phyloP scores from a whole-genome alignment of 2,888 invertebrate species.

The Microctonus aethiopoides region DNA sequence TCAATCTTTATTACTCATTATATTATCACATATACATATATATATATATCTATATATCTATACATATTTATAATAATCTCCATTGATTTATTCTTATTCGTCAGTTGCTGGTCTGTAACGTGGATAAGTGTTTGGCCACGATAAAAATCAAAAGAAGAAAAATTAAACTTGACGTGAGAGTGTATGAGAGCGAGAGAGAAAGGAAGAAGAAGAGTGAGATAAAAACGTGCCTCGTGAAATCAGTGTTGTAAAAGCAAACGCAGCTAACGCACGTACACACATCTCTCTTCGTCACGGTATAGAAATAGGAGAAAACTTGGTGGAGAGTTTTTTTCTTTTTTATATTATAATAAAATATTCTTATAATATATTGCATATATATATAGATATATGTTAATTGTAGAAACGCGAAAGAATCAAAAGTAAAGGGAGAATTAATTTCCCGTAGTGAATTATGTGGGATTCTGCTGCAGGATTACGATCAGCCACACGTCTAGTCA shows the following conservation, averaged over 20 bases:
- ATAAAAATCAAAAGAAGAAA: constrained; percentile 3
- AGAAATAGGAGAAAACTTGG: constrained; percentile 15
- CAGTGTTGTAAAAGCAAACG: constrained; percentile 20
- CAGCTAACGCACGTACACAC: constrained; percentile 8
- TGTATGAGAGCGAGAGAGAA: neutral
- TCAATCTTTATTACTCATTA: too few species aligned
- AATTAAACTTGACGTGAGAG: constrained; percentile 13
- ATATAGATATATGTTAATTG: neutral
- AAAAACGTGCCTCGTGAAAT: constrained; percentile 27
- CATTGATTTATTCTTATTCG: constrained; percentile 2
- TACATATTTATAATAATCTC: neutral
- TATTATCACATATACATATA: neutral
- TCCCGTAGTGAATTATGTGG: constrained; percentile 64
- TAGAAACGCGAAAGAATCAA: constrained; percentile 9
- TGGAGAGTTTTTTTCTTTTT: neutral
- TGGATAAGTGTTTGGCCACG: neutral
- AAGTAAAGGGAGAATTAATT: constrained; percentile 25
- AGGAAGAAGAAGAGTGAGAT: constrained; percentile 2
- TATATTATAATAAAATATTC: too few species aligned
- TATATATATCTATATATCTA: neutral
- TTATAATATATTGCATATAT: too few species aligned
- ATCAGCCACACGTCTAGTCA: constrained; percentile 67
- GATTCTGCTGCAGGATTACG: constrained; percentile 62
- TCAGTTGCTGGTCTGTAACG: neutral
- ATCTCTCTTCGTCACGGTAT: constrained; percentile 8